A percentile compares a stretch with the other conserved stretches of the same genome.
phyloP scores from a whole-genome alignment of 2,888 invertebrate species.

The Plusia festucae region DNA sequence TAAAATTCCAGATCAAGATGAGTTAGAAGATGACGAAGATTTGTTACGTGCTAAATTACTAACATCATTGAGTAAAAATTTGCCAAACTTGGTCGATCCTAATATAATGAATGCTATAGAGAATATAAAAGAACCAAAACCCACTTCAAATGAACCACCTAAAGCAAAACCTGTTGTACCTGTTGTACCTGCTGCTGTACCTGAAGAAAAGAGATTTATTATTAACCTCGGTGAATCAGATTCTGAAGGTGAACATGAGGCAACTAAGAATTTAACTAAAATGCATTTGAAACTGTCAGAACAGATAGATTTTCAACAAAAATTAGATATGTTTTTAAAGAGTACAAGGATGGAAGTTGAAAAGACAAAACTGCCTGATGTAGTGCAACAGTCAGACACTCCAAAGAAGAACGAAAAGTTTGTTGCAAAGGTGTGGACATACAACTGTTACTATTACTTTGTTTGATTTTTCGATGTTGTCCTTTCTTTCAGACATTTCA shows the following conservation, averaged over 20 bases:
- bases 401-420: slow-evolving; percentile 77
- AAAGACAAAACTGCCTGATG: slow-evolving; percentile 73
- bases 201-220: slow-evolving; percentile 81
- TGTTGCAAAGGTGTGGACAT: slow-evolving; percentile 83
- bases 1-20: slow-evolving; percentile 68
- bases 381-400: slow-evolving; percentile 66
- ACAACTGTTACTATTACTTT: slow-evolving; percentile 25
- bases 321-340: slow-evolving; percentile 83
- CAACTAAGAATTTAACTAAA: slow-evolving; percentile 85
- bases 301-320: slow-evolving; percentile 82
- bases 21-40: slow-evolving; percentile 90
- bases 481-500: slow-evolving; percentile 34
- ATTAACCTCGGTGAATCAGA: slow-evolving; percentile 84
- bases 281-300: slow-evolving; percentile 86
- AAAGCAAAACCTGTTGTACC: slow-evolving; percentile 36
- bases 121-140: slow-evolving; percentile 48
- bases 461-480: slow-evolving; percentile 13
- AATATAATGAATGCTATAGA: slow-evolving; percentile 63
- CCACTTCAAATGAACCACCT: slow-evolving; percentile 40
- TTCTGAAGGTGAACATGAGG: slow-evolving; percentile 87
- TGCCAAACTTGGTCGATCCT: slow-evolving; percentile 79
- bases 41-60: slow-evolving; percentile 89
- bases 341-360: slow-evolving; percentile 83
- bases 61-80: slow-evolving; percentile 89
- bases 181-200: slow-evolving; percentile 30